Conservation (phyloP, 2,113 vertebrate genomes). For the Dasyornis broadbenti region DNA sequence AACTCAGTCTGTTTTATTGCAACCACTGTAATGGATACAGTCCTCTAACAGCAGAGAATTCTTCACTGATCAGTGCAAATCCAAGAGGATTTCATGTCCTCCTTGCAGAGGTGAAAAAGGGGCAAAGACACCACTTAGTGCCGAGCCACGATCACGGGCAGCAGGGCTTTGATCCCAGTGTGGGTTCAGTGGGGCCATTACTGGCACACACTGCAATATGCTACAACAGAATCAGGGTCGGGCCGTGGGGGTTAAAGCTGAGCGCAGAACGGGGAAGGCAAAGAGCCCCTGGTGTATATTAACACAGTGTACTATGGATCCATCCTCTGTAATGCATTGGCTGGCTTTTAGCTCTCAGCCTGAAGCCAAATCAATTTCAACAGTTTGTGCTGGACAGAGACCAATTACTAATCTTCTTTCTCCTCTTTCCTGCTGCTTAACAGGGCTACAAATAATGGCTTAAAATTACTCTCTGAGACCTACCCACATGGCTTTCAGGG, state of each 20-base stretch:
- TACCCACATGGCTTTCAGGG: not conserved
- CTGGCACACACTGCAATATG: not conserved
- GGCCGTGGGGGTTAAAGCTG: not conserved
- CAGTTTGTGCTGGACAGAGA: constrained; percentile 1
- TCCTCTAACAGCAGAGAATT: not conserved
- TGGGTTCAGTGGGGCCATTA: not conserved
- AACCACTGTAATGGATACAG: not conserved
- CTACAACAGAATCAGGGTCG: not conserved
- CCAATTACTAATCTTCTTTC: not conserved
- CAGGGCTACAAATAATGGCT: not conserved
- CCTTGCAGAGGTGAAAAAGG: not conserved
- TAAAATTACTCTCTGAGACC: constrained; percentile 12
- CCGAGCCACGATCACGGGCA: not conserved
- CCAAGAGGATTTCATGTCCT: not conserved
- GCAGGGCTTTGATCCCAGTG: not conserved
- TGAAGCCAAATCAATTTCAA: not conserved
- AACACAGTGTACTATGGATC: not conserved
- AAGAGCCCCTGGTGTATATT: not conserved
- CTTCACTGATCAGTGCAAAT: not conserved
- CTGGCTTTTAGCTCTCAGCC: constrained; percentile 13
- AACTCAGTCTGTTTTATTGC: not conserved
- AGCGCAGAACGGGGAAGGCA: not conserved
- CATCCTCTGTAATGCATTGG: not conserved
- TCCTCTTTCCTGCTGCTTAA: constrained; percentile 2
- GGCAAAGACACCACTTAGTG: not conserved